A percentile compares a stretch with the other conserved stretches of the same genome.
These are phyloP conservation scores for Rhyacichthys aspro DNA, from an alignment of 2,797 vertebrate species.

Conservation along the genomic window DNA sequence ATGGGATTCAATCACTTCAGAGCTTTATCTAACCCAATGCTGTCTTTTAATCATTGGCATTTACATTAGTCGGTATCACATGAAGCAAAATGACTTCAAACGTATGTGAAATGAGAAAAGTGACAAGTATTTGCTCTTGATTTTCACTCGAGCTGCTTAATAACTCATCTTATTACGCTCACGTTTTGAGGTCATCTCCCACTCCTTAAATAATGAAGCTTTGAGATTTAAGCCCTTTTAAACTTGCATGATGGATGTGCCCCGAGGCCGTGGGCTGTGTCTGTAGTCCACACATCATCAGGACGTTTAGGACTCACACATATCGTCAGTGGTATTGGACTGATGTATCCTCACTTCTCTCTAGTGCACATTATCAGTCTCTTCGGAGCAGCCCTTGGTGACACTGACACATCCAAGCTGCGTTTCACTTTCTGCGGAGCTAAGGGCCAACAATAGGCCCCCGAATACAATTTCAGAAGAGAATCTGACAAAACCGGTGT, in stretches of 20 bases:
- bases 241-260: constrained; percentile 7
- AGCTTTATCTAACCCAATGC: not conserved
- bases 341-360: constrained; percentile 4
- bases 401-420: constrained; percentile 10
- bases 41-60: constrained; percentile 12
- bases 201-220: constrained; percentile 6
- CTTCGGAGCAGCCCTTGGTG: not conserved
- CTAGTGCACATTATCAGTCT: constrained; percentile 20
- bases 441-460: constrained; percentile 18
- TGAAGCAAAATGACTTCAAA: constrained; percentile 12
- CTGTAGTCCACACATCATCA: not conserved
- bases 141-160: constrained; percentile 25
- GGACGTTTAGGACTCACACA: not conserved
- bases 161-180: constrained; percentile 24
- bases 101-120: constrained; percentile 8
- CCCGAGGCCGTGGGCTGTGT: not conserved
- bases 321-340: constrained; percentile 1
- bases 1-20: not conserved
- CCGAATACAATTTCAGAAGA: constrained; percentile 50
- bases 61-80: constrained; percentile 22
- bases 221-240: constrained; percentile 10
- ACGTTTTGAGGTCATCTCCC: constrained; percentile 21
- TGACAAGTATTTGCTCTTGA: constrained; percentile 2
- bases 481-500: constrained; percentile 52
- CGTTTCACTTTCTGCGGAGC: constrained; percentile 28